Evolutionary conservation across 92 coral and sea anemone genomes (phyloP).

Genomic region (Epizoanthus scotinus): DNA sequence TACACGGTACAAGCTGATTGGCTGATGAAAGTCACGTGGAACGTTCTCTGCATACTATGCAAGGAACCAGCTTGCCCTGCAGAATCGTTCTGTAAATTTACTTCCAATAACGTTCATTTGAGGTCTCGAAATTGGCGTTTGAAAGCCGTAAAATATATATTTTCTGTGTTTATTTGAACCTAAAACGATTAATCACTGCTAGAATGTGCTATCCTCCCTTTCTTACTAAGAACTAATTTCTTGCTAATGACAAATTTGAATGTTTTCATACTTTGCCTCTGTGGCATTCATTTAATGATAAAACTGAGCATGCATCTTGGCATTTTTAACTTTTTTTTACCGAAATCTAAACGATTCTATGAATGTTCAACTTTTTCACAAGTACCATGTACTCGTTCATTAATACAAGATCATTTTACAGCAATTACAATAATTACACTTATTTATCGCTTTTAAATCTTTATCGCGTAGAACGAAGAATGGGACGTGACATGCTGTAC

Average conservation of each 20-base stretch:
- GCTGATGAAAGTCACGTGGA: too few relatives aligned
- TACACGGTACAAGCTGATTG: background rate
- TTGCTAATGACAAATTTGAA: background rate
- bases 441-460: constrained; percentile 22
- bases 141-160: constrained; percentile 12
- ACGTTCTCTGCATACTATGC: background rate
- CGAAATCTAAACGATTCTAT: constrained; percentile 33
- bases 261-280: constrained; percentile 8
- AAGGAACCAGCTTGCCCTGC: constrained; percentile 12
- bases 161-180: background rate
- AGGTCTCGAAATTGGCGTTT: constrained; percentile 10
- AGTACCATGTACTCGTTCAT: background rate
- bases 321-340: constrained; percentile 19
- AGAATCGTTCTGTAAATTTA: background rate
- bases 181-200: constrained; percentile 1
- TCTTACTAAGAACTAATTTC: background rate
- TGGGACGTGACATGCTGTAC: constrained; percentile 35
- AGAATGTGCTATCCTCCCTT: background rate
- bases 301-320: constrained; percentile 2
- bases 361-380: background rate
- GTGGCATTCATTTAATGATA: constrained; percentile 21
- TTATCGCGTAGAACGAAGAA: constrained; percentile 35
- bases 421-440: constrained; percentile 5
- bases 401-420: constrained; percentile 12
- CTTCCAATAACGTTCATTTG: background rate